Base-by-base conservation (phyloP, 2,888 invertebrate genomes). In the Pherbina coryleti region DNA sequence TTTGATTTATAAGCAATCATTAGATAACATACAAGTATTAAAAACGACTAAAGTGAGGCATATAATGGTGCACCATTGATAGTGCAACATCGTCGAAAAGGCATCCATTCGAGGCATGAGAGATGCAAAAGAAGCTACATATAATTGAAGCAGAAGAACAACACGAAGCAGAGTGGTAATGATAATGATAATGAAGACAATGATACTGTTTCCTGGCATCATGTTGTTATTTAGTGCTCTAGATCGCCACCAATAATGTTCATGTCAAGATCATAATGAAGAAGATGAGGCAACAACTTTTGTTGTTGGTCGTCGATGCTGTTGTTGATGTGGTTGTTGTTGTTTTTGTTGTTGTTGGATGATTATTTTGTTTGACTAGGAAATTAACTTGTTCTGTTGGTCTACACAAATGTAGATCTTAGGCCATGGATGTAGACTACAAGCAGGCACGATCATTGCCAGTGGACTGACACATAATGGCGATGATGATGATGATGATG, bases 1-100 rank as follows among this genome's bases (percentile, higher is more conserved):
- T 87, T 85, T 85, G 85, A 85, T 86, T 85, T 85, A 87, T 86
- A 84, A 86, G 74, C 84, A 86, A 86, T 86, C 87, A 86, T 85
- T 85, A 86, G 86, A 83, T 84, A 86, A 83, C 78, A 44, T 44
- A 44, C 44, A 44, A 44, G 83, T 80, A 75, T 71, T 71, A 78
- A 44, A 49, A 31, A 4, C 53, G 25, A 37, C 73, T 77, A 67
- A 73, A 67, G 77, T 73, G 77, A n/a, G 28, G 31, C 62, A 11
- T 22, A 34, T 55, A 73, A 67, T 73, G 66, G 8, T 9, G 7
- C 25, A 31, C 5, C 28, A 28, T 11, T 31, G 34, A 31, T 5
- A n/a, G n/a, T n/a, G n/a, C n/a, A 8, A 1, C 22, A n/a, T 19
- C 8, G 1, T 44, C 44, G 11, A 11, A 55, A 55, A 22, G 55